phyloP scores from a whole-genome alignment of 2,888 invertebrate genomes.

The Dryobota labecula region DNA sequence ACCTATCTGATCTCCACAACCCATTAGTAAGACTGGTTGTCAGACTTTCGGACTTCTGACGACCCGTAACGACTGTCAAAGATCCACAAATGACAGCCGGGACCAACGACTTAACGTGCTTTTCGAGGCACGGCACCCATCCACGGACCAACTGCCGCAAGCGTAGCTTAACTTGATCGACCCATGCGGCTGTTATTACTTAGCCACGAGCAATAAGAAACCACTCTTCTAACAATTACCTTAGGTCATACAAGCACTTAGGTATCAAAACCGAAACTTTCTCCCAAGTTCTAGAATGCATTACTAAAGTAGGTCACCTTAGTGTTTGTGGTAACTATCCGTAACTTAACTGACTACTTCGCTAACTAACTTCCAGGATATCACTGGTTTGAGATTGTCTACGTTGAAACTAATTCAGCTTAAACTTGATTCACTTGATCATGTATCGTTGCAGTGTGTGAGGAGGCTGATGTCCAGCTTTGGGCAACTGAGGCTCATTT shows the following conservation, averaged over 20 bases:
- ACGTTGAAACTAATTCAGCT: constrained; percentile 13
- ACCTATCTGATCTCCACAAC: too few species aligned
- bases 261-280: constrained; percentile 9
- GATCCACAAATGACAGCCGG: too few species aligned
- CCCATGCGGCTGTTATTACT: too few species aligned
- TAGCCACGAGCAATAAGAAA: background rate
- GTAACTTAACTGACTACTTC: constrained; percentile 20
- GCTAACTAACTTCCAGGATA: constrained; percentile 32
- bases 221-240: background rate
- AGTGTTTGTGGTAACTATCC: constrained; percentile 26
- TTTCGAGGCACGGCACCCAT: too few species aligned
- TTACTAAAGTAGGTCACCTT: constrained; percentile 43
- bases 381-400: constrained; percentile 19
- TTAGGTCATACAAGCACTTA: background rate
- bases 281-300: constrained; percentile 28
- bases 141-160: too few species aligned
- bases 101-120: too few species aligned
- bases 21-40: too few species aligned
- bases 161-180: too few species aligned
- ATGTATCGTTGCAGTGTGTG: background rate
- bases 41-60: too few species aligned
- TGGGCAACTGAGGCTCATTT: background rate
- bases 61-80: too few species aligned
- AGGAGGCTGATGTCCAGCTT: background rate
- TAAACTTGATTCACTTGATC: constrained; percentile 4